Percentiles rank a stretch among this genome's conserved stretches.
phyloP scores from a whole-genome alignment of 2,797 vertebrate species.

The Adelosebastes latens region DNA sequence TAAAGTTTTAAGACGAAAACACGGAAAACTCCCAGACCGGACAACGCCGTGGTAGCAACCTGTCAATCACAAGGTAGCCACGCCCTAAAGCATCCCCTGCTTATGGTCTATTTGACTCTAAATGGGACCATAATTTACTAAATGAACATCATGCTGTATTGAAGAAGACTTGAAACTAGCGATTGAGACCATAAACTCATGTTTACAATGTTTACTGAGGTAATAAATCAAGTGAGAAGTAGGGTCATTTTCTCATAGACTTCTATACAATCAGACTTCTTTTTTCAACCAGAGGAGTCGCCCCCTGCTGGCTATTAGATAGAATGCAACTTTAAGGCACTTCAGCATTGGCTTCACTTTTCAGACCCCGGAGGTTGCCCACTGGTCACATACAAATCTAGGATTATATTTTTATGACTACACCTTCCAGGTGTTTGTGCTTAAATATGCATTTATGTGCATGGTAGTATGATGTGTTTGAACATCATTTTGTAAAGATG shows the following conservation, averaged over 20 bases:
- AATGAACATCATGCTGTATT: no score
- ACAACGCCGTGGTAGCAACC: neutral
- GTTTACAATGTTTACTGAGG: no score
- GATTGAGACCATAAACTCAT: no score
- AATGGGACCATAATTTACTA: no score
- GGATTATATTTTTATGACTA: neutral
- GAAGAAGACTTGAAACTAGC: no score
- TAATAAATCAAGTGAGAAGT: no score
- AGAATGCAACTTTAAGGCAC: neutral
- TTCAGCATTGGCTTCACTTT: neutral
- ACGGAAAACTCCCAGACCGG: neutral
- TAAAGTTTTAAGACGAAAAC: neutral
- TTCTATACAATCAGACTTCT: no score
- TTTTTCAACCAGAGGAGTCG: no score
- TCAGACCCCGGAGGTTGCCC: neutral
- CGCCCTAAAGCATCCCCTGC: accelerated
- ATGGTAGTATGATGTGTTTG: neutral
- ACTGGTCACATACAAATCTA: neutral
- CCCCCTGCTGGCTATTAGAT: accelerated
- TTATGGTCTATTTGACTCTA: no score
- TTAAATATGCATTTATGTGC: neutral
- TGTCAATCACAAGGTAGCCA: no score
- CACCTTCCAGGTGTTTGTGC: neutral
- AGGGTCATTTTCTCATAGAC: accelerated
- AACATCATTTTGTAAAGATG: neutral